Evolutionary conservation across 1,140 invertebrate species (phyloP).

Genomic region (Limonius californicus): DNA sequence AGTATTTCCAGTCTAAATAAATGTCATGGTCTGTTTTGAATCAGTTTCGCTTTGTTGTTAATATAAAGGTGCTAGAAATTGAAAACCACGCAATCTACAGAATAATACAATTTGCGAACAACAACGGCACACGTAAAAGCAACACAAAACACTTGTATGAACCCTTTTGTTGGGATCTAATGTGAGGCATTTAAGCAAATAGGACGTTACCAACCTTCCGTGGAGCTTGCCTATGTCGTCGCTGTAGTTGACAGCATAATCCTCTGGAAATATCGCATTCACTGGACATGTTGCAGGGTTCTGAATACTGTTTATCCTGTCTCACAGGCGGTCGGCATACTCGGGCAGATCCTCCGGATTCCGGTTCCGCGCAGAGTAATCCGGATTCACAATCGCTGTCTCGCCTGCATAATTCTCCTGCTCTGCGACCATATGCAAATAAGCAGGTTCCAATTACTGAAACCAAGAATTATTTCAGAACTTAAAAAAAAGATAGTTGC

Average conservation of each 20-base stretch:
- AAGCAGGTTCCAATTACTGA: conserved; percentile 66
- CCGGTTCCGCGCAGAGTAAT: conserved; percentile 61
- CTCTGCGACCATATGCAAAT: conserved; percentile 66
- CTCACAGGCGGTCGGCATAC: conserved; percentile 73
- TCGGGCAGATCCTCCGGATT: conserved; percentile 51
- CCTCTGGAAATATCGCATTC: conserved; percentile 83
- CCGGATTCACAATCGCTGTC: conserved; percentile 74
- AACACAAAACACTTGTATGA: too few relatives aligned
- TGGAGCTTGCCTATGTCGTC: conserved; percentile 77
- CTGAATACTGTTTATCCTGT: conserved; percentile 78
- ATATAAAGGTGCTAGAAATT: too few relatives aligned
- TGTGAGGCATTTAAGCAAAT: too few relatives aligned
- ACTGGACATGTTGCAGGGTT: conserved; percentile 75
- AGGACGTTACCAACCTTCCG: conserved; percentile 61
- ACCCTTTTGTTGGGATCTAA: too few relatives aligned
- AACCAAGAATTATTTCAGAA: conserved; percentile 29
- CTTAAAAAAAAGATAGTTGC: too few relatives aligned
- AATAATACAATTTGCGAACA: too few relatives aligned
- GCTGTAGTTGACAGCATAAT: conserved; percentile 82
- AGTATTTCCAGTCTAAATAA: too few relatives aligned
- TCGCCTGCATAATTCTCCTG: conserved; percentile 67
- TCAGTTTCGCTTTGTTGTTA: too few relatives aligned
- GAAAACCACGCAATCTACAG: too few relatives aligned
- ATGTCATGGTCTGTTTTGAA: too few relatives aligned
- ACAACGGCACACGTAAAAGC: too few relatives aligned